phyloP scores from a whole-genome alignment of 2,113 vertebrate species.

The Phyllostomus discolor region DNA sequence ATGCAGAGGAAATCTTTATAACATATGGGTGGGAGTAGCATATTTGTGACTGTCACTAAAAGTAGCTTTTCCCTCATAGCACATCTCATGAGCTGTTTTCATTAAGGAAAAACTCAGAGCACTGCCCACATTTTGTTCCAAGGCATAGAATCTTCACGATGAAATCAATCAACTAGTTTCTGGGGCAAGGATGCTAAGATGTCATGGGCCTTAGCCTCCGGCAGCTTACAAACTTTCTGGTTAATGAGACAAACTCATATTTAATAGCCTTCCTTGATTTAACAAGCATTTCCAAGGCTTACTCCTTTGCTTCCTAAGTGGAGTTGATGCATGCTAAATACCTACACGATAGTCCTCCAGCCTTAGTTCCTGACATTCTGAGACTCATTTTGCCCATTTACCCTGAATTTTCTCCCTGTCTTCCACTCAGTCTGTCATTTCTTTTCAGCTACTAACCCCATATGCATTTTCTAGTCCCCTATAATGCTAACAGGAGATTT shows the following conservation, averaged over 20 bases:
- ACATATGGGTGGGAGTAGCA: not conserved
- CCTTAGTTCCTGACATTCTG: not conserved
- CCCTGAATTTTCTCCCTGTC: not conserved
- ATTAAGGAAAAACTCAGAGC: not conserved
- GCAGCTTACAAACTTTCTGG: not conserved
- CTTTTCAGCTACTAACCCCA: not conserved
- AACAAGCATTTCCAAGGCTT: not conserved
- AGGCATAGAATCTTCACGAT: not conserved
- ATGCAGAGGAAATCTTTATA: not conserved
- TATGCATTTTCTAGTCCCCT: not conserved
- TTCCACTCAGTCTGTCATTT: not conserved
- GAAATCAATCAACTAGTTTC: not conserved
- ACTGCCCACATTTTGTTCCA: not conserved
- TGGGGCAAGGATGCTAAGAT: not conserved
- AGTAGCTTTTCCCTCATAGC: not conserved
- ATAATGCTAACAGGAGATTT: not conserved
- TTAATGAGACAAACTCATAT: not conserved
- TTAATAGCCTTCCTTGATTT: not conserved
- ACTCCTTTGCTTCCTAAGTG: not conserved
- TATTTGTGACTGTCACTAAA: not conserved
- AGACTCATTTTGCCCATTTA: not conserved
- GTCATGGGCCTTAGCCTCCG: not conserved
- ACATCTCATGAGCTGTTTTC: not conserved
- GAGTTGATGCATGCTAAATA: not conserved
- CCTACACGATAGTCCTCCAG: not conserved